Percentiles rank a stretch among this genome's conserved stretches.
phyloP scores from a whole-genome alignment of 2,888 invertebrate species.

The Melitaea athalia region DNA sequence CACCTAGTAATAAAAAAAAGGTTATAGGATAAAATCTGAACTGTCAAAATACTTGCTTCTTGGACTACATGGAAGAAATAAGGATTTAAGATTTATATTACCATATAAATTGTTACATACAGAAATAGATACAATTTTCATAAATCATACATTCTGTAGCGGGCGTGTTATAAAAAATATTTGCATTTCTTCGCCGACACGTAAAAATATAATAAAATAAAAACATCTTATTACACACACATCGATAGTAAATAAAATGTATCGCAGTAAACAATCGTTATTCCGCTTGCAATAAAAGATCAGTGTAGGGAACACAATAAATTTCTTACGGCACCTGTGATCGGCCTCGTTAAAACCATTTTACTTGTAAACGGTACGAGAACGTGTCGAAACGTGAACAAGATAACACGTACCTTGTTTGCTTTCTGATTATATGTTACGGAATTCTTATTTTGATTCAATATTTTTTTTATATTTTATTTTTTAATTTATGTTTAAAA shows the following conservation, averaged over 20 bases:
- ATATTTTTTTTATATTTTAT: not conserved
- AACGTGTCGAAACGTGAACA: slow-evolving; percentile 11
- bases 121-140: too few species aligned
- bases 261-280: slow-evolving; percentile 24
- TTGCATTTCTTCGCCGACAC: not conserved
- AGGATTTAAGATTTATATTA: too few species aligned
- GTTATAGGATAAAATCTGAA: too few species aligned
- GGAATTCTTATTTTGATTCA: not conserved
- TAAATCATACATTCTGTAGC: too few species aligned
- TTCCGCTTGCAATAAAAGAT: slow-evolving; percentile 32
- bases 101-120: too few species aligned
- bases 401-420: slow-evolving; percentile 4
- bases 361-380: slow-evolving; percentile 8
- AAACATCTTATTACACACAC: slow-evolving; percentile 12
- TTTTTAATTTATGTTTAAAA: not conserved
- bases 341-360: slow-evolving; percentile 30
- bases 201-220: slow-evolving; percentile 1
- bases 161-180: not conserved
- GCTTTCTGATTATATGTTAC: slow-evolving; percentile 1
- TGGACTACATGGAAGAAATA: too few species aligned
- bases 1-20: too few species aligned
- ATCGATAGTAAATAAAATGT: slow-evolving; percentile 16
- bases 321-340: slow-evolving; percentile 37
- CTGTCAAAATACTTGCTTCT: too few species aligned
- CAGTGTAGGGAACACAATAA: slow-evolving; percentile 35